Evolutionary conservation across 2,113 vertebrate species (phyloP).

Genomic region (Dissostichus mawsoni): DNA sequence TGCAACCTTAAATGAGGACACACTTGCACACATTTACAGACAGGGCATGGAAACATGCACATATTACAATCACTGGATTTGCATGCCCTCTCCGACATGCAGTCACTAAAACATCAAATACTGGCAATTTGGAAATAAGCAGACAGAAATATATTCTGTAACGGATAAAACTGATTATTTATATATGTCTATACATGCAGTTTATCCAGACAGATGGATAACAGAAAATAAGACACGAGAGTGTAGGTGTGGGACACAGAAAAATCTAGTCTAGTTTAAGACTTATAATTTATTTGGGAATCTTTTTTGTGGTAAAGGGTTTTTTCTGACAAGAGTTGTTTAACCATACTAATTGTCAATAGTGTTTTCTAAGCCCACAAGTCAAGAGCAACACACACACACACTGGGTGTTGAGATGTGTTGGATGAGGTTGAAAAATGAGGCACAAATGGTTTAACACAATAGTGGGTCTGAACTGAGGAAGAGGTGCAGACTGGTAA

Average conservation of each 20-base stretch:
- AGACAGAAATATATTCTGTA: conserved; percentile 21
- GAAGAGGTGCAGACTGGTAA: conserved; percentile 47
- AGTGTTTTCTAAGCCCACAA: neutral
- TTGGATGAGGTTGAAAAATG: conserved; percentile 32
- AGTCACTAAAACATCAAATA: conserved; percentile 52
- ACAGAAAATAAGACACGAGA: neutral
- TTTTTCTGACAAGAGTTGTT: conserved; percentile 27
- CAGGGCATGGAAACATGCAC: conserved; percentile 66
- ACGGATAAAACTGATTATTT: conserved; percentile 10
- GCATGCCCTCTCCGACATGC: conserved; percentile 63
- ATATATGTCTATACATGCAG: neutral
- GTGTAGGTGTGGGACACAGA: no score
- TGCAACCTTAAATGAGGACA: conserved; percentile 81
- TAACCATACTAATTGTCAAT: conserved; percentile 5
- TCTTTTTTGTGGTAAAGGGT: neutral
- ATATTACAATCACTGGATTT: conserved; percentile 64
- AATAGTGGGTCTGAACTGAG: conserved; percentile 21
- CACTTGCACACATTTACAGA: conserved; percentile 73
- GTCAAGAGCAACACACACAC: neutral
- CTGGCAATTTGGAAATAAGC: conserved; percentile 28
- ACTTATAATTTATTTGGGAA: no score
- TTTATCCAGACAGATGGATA: neutral
- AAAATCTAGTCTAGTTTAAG: no score
- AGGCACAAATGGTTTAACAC: conserved; percentile 18
- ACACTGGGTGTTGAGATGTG: conserved; percentile 26